Base-by-base conservation (phyloP, 2,113 vertebrate species). In the Struthio camelus region DNA sequence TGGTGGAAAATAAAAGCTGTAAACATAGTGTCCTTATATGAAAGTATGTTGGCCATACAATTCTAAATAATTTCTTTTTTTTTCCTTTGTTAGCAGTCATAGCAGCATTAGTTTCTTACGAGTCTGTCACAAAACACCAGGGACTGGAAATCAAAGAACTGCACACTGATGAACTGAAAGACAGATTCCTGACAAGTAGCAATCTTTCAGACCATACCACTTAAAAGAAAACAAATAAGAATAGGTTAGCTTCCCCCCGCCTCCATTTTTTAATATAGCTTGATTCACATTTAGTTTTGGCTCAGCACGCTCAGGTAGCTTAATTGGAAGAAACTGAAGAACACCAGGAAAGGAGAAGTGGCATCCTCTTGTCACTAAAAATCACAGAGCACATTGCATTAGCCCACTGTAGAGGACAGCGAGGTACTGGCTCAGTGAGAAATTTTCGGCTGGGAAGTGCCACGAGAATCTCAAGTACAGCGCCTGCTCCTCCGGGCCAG, bases 61-160 rank as follows among this genome's bases (percentile, higher is more conserved):
- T 92, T 87, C 86, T 46, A 93, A 65, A 81, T 50, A 81, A 77
- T 9, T 69, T 69, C 50, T 76, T 42, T 61, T 84, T 85, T 85
- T 72, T 61, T 59, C 58, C 34, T 69, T 92, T 92, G 80, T 62
- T 69, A 77, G 56, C 73, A 66, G 81, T 10, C 61, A 66, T 11
- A 73, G 66, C 48, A 84, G 61, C 72, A 75, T 76, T 61, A 46
- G 38, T 73, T 91, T 87, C 86, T 89, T 81, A 88, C 0, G 1
- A 94, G 40, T 53, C 78, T 78, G 87, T 90, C 89, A 94, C 87
- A 86, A 96, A 92, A 48, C 58, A 82, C 8, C 46, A 97, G 65
- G 67, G 66, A 72, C 85, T 40, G 69, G 91, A 96, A 89, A 92
- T 75, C 80, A 87, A 90, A 83, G 34, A 64, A 80, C 70, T 62